These are phyloP conservation scores for Erebia palarica DNA, from an alignment of 2,888 invertebrate species.

Conservation along the genomic window DNA sequence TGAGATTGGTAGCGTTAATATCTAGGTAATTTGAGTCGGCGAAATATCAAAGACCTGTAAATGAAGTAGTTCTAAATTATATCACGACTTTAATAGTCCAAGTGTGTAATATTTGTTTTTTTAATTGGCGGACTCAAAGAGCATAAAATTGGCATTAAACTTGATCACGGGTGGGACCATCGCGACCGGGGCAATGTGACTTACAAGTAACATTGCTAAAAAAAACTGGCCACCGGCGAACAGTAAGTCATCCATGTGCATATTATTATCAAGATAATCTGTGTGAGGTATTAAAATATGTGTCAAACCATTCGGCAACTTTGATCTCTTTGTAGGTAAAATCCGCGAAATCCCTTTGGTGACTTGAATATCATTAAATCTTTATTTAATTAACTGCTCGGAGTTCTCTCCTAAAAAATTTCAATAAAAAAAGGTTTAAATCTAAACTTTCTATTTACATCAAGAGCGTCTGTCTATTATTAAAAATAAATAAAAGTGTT, in stretches of 20 bases:
- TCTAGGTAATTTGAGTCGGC: conserved; percentile 13
- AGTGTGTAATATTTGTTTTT: conserved; percentile 34
- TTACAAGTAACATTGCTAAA: conserved; percentile 69
- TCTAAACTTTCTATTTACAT: background rate
- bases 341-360: background rate
- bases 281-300: conserved; percentile 74
- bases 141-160: conserved; percentile 68
- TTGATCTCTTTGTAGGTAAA: conserved; percentile 57
- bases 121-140: conserved; percentile 42
- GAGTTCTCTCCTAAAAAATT: no score
- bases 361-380: background rate
- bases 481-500: background rate
- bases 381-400: background rate
- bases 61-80: conserved; percentile 15
- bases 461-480: background rate
- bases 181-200: conserved; percentile 75
- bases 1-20: background rate
- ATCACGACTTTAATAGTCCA: conserved; percentile 24
- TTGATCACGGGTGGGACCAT: conserved; percentile 71
- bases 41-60: conserved; percentile 16
- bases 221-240: conserved; percentile 56
- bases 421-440: background rate
- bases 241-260: conserved; percentile 75
- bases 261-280: conserved; percentile 69
- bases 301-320: conserved; percentile 71